Conservation (phyloP, 2,113 vertebrate genomes). For the Colius striatus region DNA sequence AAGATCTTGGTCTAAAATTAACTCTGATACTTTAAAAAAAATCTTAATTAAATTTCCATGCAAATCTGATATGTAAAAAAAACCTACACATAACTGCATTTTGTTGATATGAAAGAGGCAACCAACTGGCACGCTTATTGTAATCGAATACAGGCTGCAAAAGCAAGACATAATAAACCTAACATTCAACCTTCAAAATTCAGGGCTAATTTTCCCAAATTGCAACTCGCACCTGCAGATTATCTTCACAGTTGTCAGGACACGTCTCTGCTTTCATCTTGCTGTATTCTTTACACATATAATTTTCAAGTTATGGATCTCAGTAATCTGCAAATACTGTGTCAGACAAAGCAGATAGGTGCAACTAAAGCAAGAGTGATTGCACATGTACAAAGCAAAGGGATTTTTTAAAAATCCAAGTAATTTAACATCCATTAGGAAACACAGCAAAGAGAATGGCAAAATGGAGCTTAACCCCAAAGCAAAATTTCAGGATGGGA, state of each 20-base stretch:
- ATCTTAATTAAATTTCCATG: slow-evolving; percentile 14
- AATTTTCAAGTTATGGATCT: neutral
- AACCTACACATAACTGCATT: neutral
- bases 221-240: neutral
- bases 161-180: neutral
- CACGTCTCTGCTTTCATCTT: neutral
- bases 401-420: neutral
- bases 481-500: neutral
- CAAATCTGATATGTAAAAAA: slow-evolving; percentile 18
- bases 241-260: neutral
- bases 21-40: slow-evolving; percentile 32
- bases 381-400: neutral
- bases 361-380: neutral
- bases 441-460: neutral
- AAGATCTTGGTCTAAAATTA: slow-evolving; percentile 47
- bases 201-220: neutral
- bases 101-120: neutral
- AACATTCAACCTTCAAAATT: neutral
- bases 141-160: neutral
- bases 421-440: neutral
- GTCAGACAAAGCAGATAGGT: neutral
- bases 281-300: fast-evolving
- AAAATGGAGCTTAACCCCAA: neutral
- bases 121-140: neutral
- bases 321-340: neutral